Percentiles rank a stretch among this genome's conserved stretches.
Evolutionary conservation across 2,113 vertebrate genomes (phyloP).

Genomic region (Thalassarche chlororhynchos): DNA sequence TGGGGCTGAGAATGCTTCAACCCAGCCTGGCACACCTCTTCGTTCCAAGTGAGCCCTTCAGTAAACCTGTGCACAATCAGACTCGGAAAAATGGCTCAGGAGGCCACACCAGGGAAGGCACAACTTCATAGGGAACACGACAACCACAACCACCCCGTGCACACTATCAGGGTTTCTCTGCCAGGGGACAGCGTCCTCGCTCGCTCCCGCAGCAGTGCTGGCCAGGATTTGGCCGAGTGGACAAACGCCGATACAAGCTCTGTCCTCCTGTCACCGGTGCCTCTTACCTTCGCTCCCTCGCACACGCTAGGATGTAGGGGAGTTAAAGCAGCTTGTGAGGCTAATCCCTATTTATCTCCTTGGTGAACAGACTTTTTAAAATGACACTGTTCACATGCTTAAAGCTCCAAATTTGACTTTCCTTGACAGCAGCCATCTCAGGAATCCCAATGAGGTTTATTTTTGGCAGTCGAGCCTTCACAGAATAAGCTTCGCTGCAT

Average conservation of each 20-base stretch:
- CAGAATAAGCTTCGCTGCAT: not conserved
- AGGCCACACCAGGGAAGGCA: accelerated
- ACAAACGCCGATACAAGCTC: not conserved
- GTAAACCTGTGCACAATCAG: not conserved
- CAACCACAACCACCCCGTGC: not conserved
- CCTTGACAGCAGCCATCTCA: slow-evolving; percentile 58
- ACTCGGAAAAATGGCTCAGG: not conserved
- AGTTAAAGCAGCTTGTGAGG: slow-evolving; percentile 10
- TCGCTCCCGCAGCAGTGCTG: not conserved
- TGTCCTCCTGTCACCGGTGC: not conserved
- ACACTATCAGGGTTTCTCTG: accelerated
- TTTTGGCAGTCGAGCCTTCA: slow-evolving; percentile 25
- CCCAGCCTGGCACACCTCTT: not conserved
- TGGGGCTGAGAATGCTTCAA: not conserved
- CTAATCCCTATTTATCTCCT: slow-evolving; percentile 50
- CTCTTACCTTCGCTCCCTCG: not conserved
- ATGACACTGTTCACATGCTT: slow-evolving; percentile 42
- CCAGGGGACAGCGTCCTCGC: accelerated
- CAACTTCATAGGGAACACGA: accelerated
- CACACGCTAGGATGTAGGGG: not conserved
- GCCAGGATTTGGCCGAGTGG: not conserved
- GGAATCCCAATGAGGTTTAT: slow-evolving; percentile 56
- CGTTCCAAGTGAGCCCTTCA: not conserved
- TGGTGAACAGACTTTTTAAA: slow-evolving; percentile 51
- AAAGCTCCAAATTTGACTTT: slow-evolving; percentile 61